phyloP scores from a whole-genome alignment of 2,113 vertebrate genomes.

The Zosterops borbonicus region DNA sequence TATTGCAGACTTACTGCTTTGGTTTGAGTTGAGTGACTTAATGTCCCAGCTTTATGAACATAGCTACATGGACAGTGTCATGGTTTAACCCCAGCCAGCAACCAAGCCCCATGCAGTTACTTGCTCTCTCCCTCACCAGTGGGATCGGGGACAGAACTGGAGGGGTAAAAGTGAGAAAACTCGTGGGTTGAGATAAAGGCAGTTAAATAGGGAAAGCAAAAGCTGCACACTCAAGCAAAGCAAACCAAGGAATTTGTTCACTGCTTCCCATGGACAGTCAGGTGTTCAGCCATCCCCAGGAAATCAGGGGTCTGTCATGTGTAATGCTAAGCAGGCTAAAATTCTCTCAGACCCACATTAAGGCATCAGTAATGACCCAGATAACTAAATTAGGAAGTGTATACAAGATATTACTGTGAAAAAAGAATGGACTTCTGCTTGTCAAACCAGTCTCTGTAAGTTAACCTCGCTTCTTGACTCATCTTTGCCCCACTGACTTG shows the following conservation, averaged over 20 bases:
- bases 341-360: no score
- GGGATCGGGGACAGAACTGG: no score
- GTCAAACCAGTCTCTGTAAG: background rate
- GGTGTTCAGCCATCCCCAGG: background rate
- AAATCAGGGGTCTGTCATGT: background rate
- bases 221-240: background rate
- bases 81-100: no score
- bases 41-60: no score
- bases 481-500: background rate
- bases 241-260: background rate
- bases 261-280: background rate
- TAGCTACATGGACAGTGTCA: no score
- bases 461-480: background rate
- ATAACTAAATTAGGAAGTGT: background rate
- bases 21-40: no score
- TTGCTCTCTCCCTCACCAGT: no score
- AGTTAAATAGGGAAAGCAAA: background rate
- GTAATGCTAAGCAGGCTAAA: background rate
- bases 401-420: background rate
- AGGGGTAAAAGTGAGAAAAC: background rate
- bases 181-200: background rate
- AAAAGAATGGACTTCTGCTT: background rate
- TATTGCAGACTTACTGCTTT: no score
- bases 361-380: background rate
- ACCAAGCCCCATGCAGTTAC: no score